phyloP scores from a whole-genome alignment of 2,113 vertebrate genomes.

The Erythrocercus mccallii region DNA sequence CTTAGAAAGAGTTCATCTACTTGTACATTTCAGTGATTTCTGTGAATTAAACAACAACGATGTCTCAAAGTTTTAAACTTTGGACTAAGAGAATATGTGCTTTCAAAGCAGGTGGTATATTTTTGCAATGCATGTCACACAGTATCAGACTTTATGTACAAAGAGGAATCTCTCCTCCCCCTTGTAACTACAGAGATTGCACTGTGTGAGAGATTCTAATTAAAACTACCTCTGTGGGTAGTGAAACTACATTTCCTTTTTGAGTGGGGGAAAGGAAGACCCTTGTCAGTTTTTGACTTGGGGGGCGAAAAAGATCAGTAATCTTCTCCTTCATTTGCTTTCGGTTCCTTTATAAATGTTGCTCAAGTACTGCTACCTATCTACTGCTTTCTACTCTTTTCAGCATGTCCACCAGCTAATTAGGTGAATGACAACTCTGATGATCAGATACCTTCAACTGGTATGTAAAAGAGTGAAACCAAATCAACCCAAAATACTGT shows the following conservation, averaged over 20 bases:
- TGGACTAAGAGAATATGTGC: conserved; percentile 6
- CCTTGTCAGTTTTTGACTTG: neutral
- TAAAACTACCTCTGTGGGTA: neutral
- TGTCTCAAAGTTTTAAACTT: conserved; percentile 28
- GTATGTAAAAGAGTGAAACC: conserved; percentile 78
- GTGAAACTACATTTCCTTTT: conserved; percentile 11
- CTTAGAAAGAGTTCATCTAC: neutral
- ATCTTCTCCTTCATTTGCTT: conserved; percentile 53
- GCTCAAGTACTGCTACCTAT: conserved; percentile 75
- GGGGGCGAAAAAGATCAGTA: neutral
- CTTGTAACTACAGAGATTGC: neutral
- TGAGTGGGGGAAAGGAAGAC: conserved; percentile 1
- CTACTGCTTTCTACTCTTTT: conserved; percentile 80
- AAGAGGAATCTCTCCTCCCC: neutral
- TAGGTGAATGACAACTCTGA: conserved; percentile 74
- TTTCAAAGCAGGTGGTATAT: conserved; percentile 5
- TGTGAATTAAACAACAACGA: neutral
- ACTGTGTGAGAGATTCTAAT: neutral
- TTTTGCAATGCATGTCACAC: conserved; percentile 34
- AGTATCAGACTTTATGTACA: neutral
- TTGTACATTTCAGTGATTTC: neutral
- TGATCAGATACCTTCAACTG: conserved; percentile 75
- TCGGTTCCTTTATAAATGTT: conserved; percentile 66
- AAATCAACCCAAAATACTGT: conserved; percentile 52
- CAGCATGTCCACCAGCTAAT: conserved; percentile 79